Evolutionary conservation across 2,888 invertebrate genomes (phyloP), one percentile per base, ranked within the genome.

Genomic region (Scelioninae gen. 1): DNA sequence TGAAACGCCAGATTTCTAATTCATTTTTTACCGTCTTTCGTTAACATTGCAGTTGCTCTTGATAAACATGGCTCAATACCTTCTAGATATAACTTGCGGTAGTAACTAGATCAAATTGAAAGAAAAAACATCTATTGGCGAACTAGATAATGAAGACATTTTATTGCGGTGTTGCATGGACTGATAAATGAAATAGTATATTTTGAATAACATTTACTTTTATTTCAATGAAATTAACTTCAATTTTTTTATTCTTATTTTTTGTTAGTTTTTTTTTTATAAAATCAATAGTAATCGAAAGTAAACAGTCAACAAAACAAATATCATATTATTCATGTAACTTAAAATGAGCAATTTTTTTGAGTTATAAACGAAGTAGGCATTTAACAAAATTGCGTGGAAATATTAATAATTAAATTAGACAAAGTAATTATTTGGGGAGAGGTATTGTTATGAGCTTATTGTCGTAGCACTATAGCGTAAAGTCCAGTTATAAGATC

Each of bases 1-100:
- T 62, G 84, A 81, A 68, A 80, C 77, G 65, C 53, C 23, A 11
- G 23, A 51, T 79, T 53, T 79, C 69, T 75, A 60, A 76, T 34
- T 51, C 40, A 65, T 40, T 75, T 80, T 82, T 76, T 79, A 13
- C n/a, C 5, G 32, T 45, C 32, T 60, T 78, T 69, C 51, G 55
- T 55, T 56, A 38, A 55, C 55, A 51, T 51, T 65, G 62, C 72
- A 65, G 40, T 60, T 69, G 76, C 45, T 47, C 68, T 72, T 45
- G 47, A 62, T 56, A 53, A 75, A 63, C 55, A 75, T 45, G 45
- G 60, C 16, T 63, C 34, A 49, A 31, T 72, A 60, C 23, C 31
- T 23, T 9, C 8, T 11, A 23, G 45, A 62, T 74, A 68, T 60
- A 79, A 10, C 31, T 77, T 80, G 77, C 80, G 78, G 82, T 71